A percentile compares a stretch with the other conserved stretches of the same genome.
phyloP scores from a whole-genome alignment of 2,113 vertebrate genomes.

The Serinus canaria region DNA sequence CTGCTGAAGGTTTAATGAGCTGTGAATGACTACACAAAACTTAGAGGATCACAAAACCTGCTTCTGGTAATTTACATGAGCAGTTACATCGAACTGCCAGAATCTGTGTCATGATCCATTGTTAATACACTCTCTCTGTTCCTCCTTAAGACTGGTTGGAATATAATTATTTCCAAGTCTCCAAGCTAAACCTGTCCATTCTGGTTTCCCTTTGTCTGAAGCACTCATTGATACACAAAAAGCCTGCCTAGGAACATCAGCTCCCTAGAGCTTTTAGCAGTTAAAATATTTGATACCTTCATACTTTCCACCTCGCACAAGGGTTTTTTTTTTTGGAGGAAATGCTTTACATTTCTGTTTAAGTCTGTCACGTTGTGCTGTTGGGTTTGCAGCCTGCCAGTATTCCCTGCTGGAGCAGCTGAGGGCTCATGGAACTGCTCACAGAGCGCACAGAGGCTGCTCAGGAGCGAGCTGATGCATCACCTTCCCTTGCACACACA shows the following conservation, averaged over 20 bases:
- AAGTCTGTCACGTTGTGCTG: background rate
- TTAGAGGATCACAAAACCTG: slow-evolving; percentile 28
- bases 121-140: slow-evolving; percentile 3
- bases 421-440: background rate
- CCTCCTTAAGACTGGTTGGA: background rate
- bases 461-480: background rate
- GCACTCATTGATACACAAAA: background rate
- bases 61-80: slow-evolving; percentile 50
- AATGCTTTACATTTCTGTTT: background rate
- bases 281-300: background rate
- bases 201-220: slow-evolving; percentile 22
- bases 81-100: slow-evolving; percentile 21
- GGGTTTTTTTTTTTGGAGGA: background rate
- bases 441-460: background rate
- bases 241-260: background rate
- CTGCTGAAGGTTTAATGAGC: slow-evolving; percentile 49
- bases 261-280: slow-evolving; percentile 3
- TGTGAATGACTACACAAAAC: slow-evolving; percentile 56
- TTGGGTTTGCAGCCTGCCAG: background rate
- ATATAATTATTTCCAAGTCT: slow-evolving; percentile 34
- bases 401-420: background rate
- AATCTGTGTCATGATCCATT: slow-evolving; percentile 35
- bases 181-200: slow-evolving; percentile 25
- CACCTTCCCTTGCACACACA: background rate
- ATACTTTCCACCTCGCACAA: background rate